Conservation (phyloP, 2,797 vertebrate genomes). For the Tolypeutes matacus region DNA sequence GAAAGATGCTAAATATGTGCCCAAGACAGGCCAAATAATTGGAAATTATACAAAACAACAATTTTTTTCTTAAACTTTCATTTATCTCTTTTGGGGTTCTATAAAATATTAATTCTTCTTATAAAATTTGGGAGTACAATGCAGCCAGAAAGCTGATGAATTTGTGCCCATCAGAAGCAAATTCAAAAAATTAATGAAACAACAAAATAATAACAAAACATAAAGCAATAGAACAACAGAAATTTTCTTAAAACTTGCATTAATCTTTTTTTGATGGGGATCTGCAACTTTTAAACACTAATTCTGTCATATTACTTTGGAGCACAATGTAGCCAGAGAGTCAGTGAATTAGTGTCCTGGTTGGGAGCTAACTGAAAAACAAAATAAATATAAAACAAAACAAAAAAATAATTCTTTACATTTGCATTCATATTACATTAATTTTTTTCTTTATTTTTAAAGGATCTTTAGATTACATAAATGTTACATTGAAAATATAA, state of each 20-base stretch:
- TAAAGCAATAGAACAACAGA: not conserved
- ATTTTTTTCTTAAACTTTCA: conserved; percentile 46
- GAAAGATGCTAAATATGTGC: conserved; percentile 58
- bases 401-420: conserved; percentile 31
- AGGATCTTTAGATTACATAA: too few relatives aligned
- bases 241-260: conserved; percentile 7
- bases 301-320: conserved; percentile 54
- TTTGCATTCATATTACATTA: conserved; percentile 20
- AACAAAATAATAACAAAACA: too few relatives aligned
- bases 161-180: conserved; percentile 60
- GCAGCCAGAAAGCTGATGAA: conserved; percentile 15
- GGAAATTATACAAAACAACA: conserved; percentile 60
- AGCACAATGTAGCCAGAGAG: conserved; percentile 4
- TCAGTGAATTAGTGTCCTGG: conserved; percentile 52
- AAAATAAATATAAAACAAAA: not conserved
- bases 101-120: conserved; percentile 56
- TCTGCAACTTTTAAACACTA: conserved; percentile 48
- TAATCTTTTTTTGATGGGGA: conserved; percentile 13
- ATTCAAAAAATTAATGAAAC: conserved; percentile 40
- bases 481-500: too few relatives aligned
- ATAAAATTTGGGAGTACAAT: conserved; percentile 8
- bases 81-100: conserved; percentile 50
- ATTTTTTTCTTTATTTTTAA: conserved; percentile 41
- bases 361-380: conserved; percentile 46
- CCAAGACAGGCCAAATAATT: not conserved